Evolutionary conservation across 2,113 vertebrate genomes (phyloP).

Genomic region (Penelope pileata): DNA sequence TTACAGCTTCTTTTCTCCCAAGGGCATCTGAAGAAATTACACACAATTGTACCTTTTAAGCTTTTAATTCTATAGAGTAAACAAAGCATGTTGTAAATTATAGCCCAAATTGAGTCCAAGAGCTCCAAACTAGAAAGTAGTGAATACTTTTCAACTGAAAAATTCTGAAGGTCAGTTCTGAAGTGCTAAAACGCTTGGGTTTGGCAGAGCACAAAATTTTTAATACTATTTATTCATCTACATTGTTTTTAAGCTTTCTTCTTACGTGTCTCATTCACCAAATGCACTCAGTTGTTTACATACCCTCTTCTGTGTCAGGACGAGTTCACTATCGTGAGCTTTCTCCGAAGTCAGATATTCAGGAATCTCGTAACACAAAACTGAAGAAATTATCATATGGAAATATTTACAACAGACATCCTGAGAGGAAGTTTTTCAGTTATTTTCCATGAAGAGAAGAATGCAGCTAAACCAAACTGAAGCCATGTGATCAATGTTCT

Average conservation of each 20-base stretch:
- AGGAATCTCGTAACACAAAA: background rate
- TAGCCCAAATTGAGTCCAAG: background rate
- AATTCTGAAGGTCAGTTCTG: rapidly evolving
- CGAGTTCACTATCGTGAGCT: background rate
- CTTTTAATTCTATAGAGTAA: background rate
- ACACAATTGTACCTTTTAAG: background rate
- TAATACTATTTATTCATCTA: background rate
- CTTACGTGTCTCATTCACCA: background rate
- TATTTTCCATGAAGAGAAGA: background rate
- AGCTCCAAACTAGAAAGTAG: background rate
- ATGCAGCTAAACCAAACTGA: background rate
- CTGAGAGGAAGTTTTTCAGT: background rate
- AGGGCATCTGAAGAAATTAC: background rate
- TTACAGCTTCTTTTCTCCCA: background rate
- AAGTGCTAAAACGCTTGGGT: background rate
- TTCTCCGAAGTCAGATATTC: background rate
- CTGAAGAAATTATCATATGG: rapidly evolving
- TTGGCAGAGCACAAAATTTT: background rate
- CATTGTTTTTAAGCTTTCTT: background rate
- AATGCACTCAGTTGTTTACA: background rate
- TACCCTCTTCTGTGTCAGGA: background rate
- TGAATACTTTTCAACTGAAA: background rate
- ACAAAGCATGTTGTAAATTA: background rate
- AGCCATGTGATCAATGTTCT: rapidly evolving
- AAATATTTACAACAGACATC: background rate